A percentile compares a stretch with the other conserved stretches of the same genome.
Evolutionary conservation across 2,113 vertebrate genomes (phyloP).

Genomic region (Piaya cayana): DNA sequence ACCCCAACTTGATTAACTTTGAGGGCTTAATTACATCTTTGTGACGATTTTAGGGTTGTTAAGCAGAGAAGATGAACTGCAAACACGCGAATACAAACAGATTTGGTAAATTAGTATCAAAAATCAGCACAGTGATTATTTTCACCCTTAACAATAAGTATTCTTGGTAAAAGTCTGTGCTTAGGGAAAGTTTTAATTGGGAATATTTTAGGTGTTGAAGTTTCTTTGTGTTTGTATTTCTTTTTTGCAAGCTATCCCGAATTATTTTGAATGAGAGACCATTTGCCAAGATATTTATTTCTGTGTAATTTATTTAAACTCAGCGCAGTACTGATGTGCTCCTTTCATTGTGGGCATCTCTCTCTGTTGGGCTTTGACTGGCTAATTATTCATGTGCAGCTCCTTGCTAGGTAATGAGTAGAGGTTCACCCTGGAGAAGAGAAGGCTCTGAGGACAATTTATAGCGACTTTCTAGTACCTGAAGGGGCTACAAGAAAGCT

Average conservation of each 20-base stretch:
- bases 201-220: background rate
- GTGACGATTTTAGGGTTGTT: background rate
- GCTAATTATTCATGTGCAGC: background rate
- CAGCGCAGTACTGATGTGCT: background rate
- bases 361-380: constrained; percentile 27
- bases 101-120: constrained; percentile 1
- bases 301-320: constrained; percentile 23
- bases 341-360: constrained; percentile 3
- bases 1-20: constrained; percentile 1
- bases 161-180: background rate
- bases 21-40: constrained; percentile 47
- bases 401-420: too few relatives aligned
- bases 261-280: constrained; percentile 43
- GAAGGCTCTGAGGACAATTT: too few relatives aligned
- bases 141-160: background rate
- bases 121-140: background rate
- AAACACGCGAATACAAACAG: background rate
- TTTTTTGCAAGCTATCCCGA: background rate
- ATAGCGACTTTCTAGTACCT: too few relatives aligned
- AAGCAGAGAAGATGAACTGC: constrained; percentile 3
- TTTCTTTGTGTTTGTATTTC: background rate
- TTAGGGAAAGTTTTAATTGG: constrained; percentile 52
- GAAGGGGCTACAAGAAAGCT: too few relatives aligned
- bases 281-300: constrained; percentile 44
- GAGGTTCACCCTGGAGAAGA: too few relatives aligned